Evolutionary conservation across 2,797 vertebrate species (phyloP).

Genomic region (Tapera naevia): DNA sequence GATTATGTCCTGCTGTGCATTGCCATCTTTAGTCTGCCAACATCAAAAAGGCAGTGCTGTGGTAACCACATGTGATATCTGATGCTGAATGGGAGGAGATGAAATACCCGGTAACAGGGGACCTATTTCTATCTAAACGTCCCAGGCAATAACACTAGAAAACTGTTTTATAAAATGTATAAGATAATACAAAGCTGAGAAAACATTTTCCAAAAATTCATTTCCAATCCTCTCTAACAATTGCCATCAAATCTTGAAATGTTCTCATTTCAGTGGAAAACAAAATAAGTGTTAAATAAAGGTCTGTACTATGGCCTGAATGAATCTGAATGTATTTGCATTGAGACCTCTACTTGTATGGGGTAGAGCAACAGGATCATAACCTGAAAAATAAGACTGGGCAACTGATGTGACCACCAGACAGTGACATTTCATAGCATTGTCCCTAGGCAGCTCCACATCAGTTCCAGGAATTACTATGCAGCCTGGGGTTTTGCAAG

Average conservation of each 20-base stretch:
- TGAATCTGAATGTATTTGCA: background rate
- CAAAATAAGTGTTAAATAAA: background rate
- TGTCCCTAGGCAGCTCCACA: background rate
- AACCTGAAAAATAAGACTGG: background rate
- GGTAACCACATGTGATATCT: background rate
- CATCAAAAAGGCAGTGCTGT: constrained; percentile 23
- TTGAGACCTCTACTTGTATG: background rate
- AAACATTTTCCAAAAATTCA: background rate
- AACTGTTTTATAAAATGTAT: background rate
- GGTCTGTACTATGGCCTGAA: background rate
- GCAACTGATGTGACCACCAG: background rate
- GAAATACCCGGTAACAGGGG: background rate
- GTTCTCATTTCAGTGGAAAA: background rate
- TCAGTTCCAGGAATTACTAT: background rate
- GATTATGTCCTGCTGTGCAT: constrained; percentile 33
- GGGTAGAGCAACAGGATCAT: background rate
- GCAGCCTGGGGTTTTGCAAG: background rate
- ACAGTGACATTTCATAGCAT: background rate
- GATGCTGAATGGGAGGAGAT: background rate
- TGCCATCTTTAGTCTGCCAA: constrained; percentile 27
- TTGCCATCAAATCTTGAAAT: background rate
- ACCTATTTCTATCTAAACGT: constrained; percentile 1
- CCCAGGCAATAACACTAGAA: background rate
- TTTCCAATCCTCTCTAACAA: background rate
- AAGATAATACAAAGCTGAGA: background rate